Conservation (phyloP, 1,140 invertebrate genomes). For the Mercenaria mercenaria region DNA sequence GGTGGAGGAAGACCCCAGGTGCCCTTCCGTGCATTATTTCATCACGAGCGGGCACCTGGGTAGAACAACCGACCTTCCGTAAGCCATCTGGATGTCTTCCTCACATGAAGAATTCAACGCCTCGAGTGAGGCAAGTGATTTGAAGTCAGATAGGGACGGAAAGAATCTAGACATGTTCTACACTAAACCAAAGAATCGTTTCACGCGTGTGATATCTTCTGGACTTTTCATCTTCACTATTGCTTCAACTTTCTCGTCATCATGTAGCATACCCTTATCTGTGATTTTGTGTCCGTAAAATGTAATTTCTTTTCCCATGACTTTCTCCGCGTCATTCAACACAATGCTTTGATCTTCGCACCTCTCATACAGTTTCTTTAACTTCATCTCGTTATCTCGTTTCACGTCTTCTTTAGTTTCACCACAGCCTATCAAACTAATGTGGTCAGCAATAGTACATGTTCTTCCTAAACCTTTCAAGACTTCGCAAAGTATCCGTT, state of each 20-base stretch:
- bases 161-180: constrained; percentile 83
- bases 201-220: constrained; percentile 60
- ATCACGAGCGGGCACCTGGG: too few relatives aligned
- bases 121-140: too few relatives aligned
- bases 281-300: constrained; percentile 60
- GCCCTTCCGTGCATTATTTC: too few relatives aligned
- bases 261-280: constrained; percentile 78
- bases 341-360: constrained; percentile 55
- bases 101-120: too few relatives aligned
- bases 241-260: constrained; percentile 78
- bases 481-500: constrained; percentile 24
- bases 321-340: constrained; percentile 68
- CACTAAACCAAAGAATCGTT: constrained; percentile 76
- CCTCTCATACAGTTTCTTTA: constrained; percentile 25
- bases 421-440: constrained; percentile 36
- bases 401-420: neutral
- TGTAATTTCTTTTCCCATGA: constrained; percentile 58
- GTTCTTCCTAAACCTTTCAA: constrained; percentile 38
- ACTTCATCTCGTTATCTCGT: constrained; percentile 33
- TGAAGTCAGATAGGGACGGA: constrained; percentile 83
- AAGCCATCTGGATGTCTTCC: too few relatives aligned
- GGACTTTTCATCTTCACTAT: constrained; percentile 82
- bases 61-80: too few relatives aligned
- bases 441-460: constrained; percentile 44
- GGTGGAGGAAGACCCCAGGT: too few relatives aligned